phyloP scores from a whole-genome alignment of 2,113 vertebrate species.

The Hippocampus zosterae region DNA sequence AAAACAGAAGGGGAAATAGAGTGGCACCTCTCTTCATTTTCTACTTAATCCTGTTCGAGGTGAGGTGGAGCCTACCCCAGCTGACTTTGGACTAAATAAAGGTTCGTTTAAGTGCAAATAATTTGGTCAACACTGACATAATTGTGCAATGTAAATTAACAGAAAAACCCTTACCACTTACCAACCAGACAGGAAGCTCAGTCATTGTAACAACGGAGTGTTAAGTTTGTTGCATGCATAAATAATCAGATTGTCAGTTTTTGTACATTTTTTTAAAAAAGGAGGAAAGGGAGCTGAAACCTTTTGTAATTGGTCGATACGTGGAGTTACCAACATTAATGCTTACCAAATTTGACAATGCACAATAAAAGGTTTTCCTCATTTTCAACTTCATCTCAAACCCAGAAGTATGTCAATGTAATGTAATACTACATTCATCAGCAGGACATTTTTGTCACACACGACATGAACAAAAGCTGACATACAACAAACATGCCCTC shows the following conservation, averaged over 20 bases:
- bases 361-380: not conserved
- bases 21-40: conserved; percentile 17
- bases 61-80: not conserved
- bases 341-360: conserved; percentile 12
- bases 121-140: conserved; percentile 41
- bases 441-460: conserved; percentile 48
- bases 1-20: conserved; percentile 7
- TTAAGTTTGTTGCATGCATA: not conserved
- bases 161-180: not conserved
- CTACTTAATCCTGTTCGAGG: not conserved
- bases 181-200: not conserved
- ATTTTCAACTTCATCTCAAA: conserved; percentile 4
- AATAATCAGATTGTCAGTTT: not conserved
- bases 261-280: not conserved
- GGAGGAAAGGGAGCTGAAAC: not conserved
- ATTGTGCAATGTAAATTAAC: conserved; percentile 4
- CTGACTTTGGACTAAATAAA: not conserved
- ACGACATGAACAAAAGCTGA: conserved; percentile 24
- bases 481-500: conserved; percentile 53
- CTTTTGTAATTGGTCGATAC: not conserved
- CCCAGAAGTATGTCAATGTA: conserved; percentile 41
- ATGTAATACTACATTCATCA: conserved; percentile 53
- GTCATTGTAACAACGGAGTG: not conserved
- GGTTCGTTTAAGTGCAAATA: conserved; percentile 58
- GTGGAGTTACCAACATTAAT: conserved; percentile 5